Percentiles rank a stretch among this genome's conserved stretches.
These are phyloP conservation scores for Antechinus stuartii DNA, from an alignment of 2,113 vertebrate species.

Conservation along the genomic window DNA sequence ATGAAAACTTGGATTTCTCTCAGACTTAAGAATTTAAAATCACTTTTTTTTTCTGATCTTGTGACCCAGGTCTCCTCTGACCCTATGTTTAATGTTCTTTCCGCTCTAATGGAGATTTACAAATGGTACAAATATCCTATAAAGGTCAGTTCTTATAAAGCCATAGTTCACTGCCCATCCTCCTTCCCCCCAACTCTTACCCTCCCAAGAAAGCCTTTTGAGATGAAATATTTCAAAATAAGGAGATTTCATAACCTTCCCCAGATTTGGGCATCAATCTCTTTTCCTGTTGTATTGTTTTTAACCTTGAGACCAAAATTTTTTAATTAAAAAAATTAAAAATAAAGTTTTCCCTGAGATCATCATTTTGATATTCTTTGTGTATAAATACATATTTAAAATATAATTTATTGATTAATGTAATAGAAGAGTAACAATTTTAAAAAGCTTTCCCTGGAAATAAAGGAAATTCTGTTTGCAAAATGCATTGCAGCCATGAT, in stretches of 20 bases:
- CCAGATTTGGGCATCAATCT: background rate
- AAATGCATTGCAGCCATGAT: conserved; percentile 34
- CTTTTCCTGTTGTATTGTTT: background rate
- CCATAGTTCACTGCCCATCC: background rate
- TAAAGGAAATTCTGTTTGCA: conserved; percentile 16
- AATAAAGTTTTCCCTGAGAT: background rate
- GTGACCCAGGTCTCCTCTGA: background rate
- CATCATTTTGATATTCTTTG: background rate
- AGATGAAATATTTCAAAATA: background rate
- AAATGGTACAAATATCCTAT: background rate
- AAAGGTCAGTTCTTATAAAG: background rate
- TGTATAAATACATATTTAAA: conserved; percentile 30
- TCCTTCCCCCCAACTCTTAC: too few species aligned
- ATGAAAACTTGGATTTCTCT: background rate
- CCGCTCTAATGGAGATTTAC: background rate
- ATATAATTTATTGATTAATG: conserved; percentile 9
- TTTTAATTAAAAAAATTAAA: background rate
- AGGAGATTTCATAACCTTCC: background rate
- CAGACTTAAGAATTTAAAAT: background rate
- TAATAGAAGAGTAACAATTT: conserved; percentile 8
- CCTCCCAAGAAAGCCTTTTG: background rate
- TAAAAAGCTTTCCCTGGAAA: background rate
- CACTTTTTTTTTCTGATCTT: background rate
- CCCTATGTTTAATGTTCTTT: background rate
- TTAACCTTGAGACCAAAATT: background rate